Percentiles rank a stretch among this genome's conserved stretches.
phyloP scores from a whole-genome alignment of 2,797 vertebrate genomes.

The Acipenser ruthenus region DNA sequence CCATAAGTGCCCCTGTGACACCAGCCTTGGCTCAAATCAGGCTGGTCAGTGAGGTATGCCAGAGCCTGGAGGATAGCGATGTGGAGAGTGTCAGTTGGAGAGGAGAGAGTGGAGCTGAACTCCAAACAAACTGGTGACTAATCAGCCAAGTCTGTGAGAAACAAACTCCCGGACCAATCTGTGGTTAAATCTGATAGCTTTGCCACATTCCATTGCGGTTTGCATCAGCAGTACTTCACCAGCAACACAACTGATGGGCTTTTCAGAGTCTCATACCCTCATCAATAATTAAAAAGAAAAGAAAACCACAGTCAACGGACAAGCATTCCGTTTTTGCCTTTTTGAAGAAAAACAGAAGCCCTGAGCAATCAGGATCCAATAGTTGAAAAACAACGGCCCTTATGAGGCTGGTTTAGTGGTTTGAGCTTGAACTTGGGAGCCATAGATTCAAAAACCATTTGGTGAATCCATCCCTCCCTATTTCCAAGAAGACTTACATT shows the following conservation, averaged over 20 bases:
- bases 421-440: not conserved
- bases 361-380: not conserved
- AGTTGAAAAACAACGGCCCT: slow-evolving; percentile 21
- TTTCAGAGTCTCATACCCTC: slow-evolving; percentile 44
- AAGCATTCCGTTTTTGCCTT: not conserved
- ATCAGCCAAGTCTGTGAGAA: slow-evolving; percentile 54
- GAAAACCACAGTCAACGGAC: not conserved
- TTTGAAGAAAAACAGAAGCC: slow-evolving; percentile 2
- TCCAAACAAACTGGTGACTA: slow-evolving; percentile 47
- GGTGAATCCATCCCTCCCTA: too few species aligned
- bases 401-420: not conserved
- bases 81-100: slow-evolving; percentile 29
- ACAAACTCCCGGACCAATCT: slow-evolving; percentile 42
- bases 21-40: too few species aligned
- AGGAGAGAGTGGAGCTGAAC: slow-evolving; percentile 40
- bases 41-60: slow-evolving; percentile 2
- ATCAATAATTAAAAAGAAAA: slow-evolving; percentile 28
- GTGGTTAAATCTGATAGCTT: slow-evolving; percentile 53
- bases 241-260: slow-evolving; percentile 26
- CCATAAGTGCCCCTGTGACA: too few species aligned
- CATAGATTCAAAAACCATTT: not conserved
- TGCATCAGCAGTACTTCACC: slow-evolving; percentile 42
- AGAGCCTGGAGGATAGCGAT: slow-evolving; percentile 2
- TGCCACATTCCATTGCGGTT: slow-evolving; percentile 56
- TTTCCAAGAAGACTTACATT: too few species aligned